A percentile compares a stretch with the other conserved stretches of the same genome.
Conservation (phyloP, 2,888 invertebrate genomes). For the Palloptera scutellata region DNA sequence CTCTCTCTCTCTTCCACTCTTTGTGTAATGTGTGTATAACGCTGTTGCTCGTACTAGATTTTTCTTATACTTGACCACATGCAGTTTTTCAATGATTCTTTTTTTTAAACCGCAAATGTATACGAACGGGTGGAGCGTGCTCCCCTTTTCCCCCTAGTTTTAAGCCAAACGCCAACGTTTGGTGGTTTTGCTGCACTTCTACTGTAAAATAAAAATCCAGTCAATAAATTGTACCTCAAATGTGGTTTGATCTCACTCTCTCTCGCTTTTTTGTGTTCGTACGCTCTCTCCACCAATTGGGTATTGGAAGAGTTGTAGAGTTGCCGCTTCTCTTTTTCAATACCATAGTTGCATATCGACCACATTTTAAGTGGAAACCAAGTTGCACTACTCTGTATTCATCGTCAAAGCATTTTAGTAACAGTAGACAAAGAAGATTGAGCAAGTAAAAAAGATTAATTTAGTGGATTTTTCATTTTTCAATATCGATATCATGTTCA, state of each 20-base stretch:
- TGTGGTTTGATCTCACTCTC: constrained; percentile 20
- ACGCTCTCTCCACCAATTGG: background rate
- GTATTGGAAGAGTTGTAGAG: background rate
- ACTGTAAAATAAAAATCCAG: constrained; percentile 26
- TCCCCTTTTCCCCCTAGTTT: background rate
- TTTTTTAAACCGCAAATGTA: too few relatives aligned
- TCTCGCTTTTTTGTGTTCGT: too few relatives aligned
- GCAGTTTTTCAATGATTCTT: constrained; percentile 18
- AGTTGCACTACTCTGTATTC: too few relatives aligned
- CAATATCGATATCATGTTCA: constrained; percentile 32
- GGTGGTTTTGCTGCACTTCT: constrained; percentile 10
- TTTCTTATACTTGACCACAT: constrained; percentile 22
- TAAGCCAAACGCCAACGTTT: constrained; percentile 9
- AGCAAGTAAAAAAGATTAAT: constrained; percentile 41
- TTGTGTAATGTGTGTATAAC: background rate
- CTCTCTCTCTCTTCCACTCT: background rate
- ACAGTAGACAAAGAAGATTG: constrained; percentile 14
- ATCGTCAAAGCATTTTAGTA: too few relatives aligned
- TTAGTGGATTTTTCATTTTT: constrained; percentile 42
- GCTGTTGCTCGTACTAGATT: constrained; percentile 15
- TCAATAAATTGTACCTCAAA: constrained; percentile 36
- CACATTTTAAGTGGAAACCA: background rate
- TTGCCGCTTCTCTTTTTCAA: too few relatives aligned
- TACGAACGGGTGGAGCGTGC: background rate
- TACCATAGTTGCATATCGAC: background rate